These are phyloP conservation scores for Dioctria rufipes DNA, from an alignment of 2,888 invertebrate species.

Conservation along the genomic window DNA sequence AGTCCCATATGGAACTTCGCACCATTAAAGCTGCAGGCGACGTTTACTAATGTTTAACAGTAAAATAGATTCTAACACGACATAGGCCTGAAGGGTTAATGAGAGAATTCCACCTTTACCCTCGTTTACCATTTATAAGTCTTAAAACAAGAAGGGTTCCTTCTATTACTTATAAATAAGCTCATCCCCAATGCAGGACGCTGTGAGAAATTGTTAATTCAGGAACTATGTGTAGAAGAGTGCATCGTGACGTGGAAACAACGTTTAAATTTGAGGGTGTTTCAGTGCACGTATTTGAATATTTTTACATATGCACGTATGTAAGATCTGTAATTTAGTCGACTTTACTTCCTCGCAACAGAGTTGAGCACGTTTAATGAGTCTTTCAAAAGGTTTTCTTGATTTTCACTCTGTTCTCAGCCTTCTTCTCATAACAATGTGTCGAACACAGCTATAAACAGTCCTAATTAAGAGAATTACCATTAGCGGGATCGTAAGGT, in stretches of 20 bases:
- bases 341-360: not conserved
- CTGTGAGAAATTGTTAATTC: slow-evolving; percentile 26
- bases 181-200: slow-evolving; percentile 33
- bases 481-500: not conserved
- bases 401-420: not conserved
- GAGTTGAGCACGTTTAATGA: not conserved
- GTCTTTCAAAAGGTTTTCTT: not conserved
- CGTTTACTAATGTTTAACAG: slow-evolving; percentile 41
- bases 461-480: slow-evolving; percentile 6
- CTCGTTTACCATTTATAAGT: slow-evolving; percentile 53
- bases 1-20: slow-evolving; percentile 47
- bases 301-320: not conserved
- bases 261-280: not conserved
- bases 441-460: too few species aligned
- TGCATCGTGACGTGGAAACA: slow-evolving; percentile 9
- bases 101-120: slow-evolving; percentile 51
- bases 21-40: slow-evolving; percentile 46
- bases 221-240: not conserved
- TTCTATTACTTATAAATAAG: slow-evolving; percentile 16
- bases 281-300: slow-evolving; percentile 10
- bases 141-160: slow-evolving; percentile 25
- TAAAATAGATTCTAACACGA: slow-evolving; percentile 43
- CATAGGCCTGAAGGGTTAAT: slow-evolving; percentile 52
- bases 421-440: not conserved
- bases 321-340: too few species aligned